phyloP scores from a whole-genome alignment of 2,888 invertebrate genomes.

The Thalpophila matura region DNA sequence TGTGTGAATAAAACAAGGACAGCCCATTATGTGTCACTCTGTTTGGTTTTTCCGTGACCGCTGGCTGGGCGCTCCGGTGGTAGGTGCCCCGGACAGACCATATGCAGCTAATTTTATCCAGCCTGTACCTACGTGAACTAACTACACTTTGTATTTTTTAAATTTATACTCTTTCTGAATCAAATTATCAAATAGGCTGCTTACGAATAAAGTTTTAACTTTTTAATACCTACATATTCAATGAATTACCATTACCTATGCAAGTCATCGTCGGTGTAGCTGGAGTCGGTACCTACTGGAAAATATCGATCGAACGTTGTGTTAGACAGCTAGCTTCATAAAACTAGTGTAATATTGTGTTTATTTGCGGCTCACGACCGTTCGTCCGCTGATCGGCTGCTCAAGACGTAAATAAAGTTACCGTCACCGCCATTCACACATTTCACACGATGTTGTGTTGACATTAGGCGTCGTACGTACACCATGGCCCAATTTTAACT shows the following conservation, averaged over 20 bases:
- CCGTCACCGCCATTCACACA: conserved; percentile 74
- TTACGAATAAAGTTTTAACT: too few species aligned
- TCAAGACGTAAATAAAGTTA: conserved; percentile 73
- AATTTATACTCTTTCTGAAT: not conserved
- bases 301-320: not conserved
- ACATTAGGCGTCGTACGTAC: conserved; percentile 66
- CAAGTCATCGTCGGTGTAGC: too few species aligned
- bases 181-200: not conserved
- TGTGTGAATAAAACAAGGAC: conserved; percentile 3
- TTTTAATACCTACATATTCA: too few species aligned
- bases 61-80: not conserved
- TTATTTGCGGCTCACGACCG: conserved; percentile 67
- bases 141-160: too few species aligned
- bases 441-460: conserved; percentile 57
- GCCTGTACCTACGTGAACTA: too few species aligned
- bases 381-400: conserved; percentile 48
- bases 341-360: conserved; percentile 40
- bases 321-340: conserved; percentile 17
- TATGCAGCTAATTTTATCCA: not conserved
- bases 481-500: not conserved
- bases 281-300: too few species aligned
- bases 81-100: too few species aligned
- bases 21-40: conserved; percentile 26
- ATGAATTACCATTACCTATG: too few species aligned
- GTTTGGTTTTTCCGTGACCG: conserved; percentile 34